Conservation (phyloP, 1,140 invertebrate species). For the Anadara kagoshimensis region DNA sequence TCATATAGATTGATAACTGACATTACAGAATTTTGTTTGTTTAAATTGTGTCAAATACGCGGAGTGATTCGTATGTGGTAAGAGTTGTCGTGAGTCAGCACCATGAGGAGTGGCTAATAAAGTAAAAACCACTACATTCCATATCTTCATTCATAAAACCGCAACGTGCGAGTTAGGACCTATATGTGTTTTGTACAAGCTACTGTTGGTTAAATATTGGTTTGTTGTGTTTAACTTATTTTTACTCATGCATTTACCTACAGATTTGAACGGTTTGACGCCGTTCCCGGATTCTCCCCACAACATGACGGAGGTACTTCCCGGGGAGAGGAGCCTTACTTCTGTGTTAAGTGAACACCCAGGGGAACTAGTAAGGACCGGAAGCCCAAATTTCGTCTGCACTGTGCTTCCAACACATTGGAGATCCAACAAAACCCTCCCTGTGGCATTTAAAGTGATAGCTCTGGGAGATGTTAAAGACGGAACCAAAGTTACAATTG, state of each 20-base stretch:
- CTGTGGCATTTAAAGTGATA: slow-evolving; percentile 91
- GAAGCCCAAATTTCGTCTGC: slow-evolving; percentile 95
- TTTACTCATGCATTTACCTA: slow-evolving; percentile 73
- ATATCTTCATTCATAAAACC: slow-evolving; percentile 67
- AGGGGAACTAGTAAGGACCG: slow-evolving; percentile 91
- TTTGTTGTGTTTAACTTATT: slow-evolving; percentile 16
- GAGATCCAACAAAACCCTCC: slow-evolving; percentile 96
- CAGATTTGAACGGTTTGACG: slow-evolving; percentile 72
- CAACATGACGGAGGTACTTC: slow-evolving; percentile 62
- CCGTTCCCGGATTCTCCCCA: slow-evolving; percentile 68
- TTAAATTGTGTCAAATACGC: background rate
- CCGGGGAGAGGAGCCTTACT: slow-evolving; percentile 82
- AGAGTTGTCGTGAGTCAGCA: slow-evolving; percentile 3
- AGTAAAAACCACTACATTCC: slow-evolving; percentile 55
- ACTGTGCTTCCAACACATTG: slow-evolving; percentile 93
- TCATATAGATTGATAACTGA: too few relatives aligned
- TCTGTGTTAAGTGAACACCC: slow-evolving; percentile 89
- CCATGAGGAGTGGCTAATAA: slow-evolving; percentile 61
- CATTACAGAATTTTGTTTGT: too few relatives aligned
- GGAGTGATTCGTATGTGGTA: slow-evolving; percentile 52
- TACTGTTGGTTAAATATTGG: slow-evolving; percentile 9
- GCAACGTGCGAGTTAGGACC: slow-evolving; percentile 32
- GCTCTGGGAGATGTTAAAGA: slow-evolving; percentile 94
- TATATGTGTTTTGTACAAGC: background rate
- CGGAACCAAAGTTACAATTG: slow-evolving; percentile 93